Base-by-base conservation (phyloP, 2,888 invertebrate genomes). In the Torymus tubicola region DNA sequence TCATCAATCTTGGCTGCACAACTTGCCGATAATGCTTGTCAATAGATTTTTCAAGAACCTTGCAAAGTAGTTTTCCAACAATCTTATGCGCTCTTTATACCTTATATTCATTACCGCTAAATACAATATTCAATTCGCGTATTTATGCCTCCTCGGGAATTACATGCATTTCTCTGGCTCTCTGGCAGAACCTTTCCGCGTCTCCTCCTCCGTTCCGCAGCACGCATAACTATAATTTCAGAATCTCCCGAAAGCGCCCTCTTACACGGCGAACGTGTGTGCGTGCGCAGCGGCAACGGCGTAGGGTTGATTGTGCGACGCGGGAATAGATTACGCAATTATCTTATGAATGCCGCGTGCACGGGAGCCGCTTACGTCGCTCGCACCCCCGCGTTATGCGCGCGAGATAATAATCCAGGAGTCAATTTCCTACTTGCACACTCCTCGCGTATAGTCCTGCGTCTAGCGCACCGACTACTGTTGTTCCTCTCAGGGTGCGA, bases 301-400 rank as follows among this genome's bases (percentile, higher is more conserved):
- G 60, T 63, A 53, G 64, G 60, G 52, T 80, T 71, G 75, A 80
- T 80, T 80, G 80, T 80, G 75, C 75, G 72, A 68, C 67, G 76
- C 24, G 64, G 75, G 75, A 77, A 79, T 81, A 79, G 81, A 79
- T 81, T 79, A 79, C 81, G 69, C 76, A 81, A 81, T 81, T 79
- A 81, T 75, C 72, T 79, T 81, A 81, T 81, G 78, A 81, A 78
- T 81, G 74, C 73, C 57, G 68, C 61, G 63, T 67, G 18, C 50
- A 57, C 68, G 57, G 42, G 42, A 8, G 42, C 42, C 60, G 61
- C 52, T 78, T 78, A 64, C 72, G 78, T 53, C 53, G 57, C 61
- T 21, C 69, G 50, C 52, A 42, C 42, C 42, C 42, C 42, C 42
- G 42, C 42, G 42, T 42, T 42, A 42, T 67, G 57, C 50, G 65